These are phyloP conservation scores for Phyllostomus hastatus DNA, from an alignment of 2,113 vertebrate genomes.

Conservation along the genomic window DNA sequence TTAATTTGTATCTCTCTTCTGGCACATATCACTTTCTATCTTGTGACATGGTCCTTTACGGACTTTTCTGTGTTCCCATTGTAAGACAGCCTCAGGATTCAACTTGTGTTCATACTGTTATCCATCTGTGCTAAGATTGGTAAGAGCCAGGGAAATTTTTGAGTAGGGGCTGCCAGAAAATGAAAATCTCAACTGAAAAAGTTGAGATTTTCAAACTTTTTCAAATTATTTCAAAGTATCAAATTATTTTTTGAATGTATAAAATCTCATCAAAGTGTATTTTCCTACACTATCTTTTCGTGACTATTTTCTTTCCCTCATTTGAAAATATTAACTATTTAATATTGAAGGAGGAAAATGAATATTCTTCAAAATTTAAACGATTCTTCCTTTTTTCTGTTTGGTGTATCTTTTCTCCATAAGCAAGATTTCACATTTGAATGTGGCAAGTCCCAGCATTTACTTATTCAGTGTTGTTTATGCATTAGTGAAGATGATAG, in stretches of 20 bases:
- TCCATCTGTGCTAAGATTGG: background rate
- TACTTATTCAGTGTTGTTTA: background rate
- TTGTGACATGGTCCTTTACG: background rate
- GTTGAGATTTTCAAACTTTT: no score
- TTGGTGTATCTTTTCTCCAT: background rate
- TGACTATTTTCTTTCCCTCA: background rate
- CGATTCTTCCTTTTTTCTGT: background rate
- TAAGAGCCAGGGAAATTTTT: background rate
- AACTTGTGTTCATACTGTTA: background rate
- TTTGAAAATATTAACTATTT: background rate
- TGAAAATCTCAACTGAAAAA: background rate
- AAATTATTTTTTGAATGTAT: constrained; percentile 3
- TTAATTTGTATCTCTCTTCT: background rate
- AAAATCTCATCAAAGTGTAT: background rate
- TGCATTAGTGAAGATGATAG: background rate
- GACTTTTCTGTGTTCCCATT: background rate
- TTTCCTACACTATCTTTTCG: background rate
- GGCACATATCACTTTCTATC: background rate
- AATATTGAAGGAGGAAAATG: background rate
- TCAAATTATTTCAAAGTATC: background rate
- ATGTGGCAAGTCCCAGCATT: background rate
- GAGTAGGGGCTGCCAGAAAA: background rate
- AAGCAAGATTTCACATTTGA: background rate
- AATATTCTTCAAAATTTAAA: background rate
- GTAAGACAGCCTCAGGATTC: background rate